phyloP scores from a whole-genome alignment of 2,888 invertebrate species.

The Scaptomyza reducta region DNA sequence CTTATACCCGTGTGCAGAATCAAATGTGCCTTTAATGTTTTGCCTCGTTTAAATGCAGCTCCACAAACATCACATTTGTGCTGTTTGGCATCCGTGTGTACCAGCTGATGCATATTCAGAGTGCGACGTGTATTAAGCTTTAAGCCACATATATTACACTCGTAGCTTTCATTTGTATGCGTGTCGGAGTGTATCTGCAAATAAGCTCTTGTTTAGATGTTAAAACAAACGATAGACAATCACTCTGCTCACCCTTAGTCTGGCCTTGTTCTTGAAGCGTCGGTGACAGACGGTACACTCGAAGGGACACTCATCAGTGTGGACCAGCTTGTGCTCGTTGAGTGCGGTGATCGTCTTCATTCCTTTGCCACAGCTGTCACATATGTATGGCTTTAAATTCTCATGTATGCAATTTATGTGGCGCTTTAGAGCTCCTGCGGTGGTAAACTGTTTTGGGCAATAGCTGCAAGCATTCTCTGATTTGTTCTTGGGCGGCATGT shows the following conservation, averaged over 20 bases:
- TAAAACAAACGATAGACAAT: too few relatives aligned
- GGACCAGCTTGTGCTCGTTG: conserved; percentile 85
- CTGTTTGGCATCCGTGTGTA: conserved; percentile 82
- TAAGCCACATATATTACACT: conserved; percentile 83
- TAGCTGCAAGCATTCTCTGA: conserved; percentile 63
- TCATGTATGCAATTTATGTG: conserved; percentile 80
- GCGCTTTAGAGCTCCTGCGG: conserved; percentile 69
- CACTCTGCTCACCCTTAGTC: conserved; percentile 72
- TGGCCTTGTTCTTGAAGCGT: conserved; percentile 82
- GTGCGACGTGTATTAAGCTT: conserved; percentile 85
- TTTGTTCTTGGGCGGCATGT: conserved; percentile 63
- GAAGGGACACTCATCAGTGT: conserved; percentile 85
- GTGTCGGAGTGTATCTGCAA: conserved; percentile 84
- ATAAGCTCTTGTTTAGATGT: neutral
- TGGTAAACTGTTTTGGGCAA: conserved; percentile 72
- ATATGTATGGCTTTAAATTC: conserved; percentile 84
- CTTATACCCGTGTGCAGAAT: conserved; percentile 83
- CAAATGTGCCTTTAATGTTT: conserved; percentile 83
- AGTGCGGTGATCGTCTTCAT: conserved; percentile 85
- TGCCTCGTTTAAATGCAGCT: conserved; percentile 83
- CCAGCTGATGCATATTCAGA: conserved; percentile 84
- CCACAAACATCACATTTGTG: conserved; percentile 83
- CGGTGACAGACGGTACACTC: conserved; percentile 84
- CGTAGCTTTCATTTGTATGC: conserved; percentile 83
- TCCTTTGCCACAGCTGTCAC: conserved; percentile 85